These are phyloP conservation scores for Tolmerus cingulatus DNA, from an alignment of 2,888 invertebrate genomes.

Conservation along the genomic window DNA sequence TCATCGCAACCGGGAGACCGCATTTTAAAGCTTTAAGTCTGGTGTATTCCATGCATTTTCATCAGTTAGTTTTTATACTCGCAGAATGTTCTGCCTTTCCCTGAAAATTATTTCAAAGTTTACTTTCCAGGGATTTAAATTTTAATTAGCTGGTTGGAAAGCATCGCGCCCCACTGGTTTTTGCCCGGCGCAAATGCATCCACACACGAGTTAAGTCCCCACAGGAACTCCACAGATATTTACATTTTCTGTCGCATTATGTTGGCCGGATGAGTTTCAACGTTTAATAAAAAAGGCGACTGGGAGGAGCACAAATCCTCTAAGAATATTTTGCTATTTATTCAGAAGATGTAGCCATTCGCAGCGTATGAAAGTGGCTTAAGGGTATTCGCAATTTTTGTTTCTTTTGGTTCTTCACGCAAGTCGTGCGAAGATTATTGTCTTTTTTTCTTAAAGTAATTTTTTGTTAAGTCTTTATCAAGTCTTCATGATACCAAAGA, in stretches of 20 bases:
- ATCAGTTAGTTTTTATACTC: background rate
- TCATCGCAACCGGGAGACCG: background rate
- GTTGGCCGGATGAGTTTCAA: background rate
- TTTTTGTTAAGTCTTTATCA: too few species aligned
- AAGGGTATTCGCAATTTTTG: too few species aligned
- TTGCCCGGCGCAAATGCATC: background rate
- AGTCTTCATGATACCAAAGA: too few species aligned
- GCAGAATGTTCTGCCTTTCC: background rate
- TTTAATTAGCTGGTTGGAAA: background rate
- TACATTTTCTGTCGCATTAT: background rate
- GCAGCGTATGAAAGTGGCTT: too few species aligned
- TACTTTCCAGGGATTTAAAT: conserved; percentile 15
- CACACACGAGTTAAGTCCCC: background rate
- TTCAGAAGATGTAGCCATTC: too few species aligned
- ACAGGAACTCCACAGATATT: background rate
- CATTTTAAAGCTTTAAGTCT: conserved; percentile 7
- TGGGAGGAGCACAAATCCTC: background rate
- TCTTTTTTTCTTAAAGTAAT: too few species aligned
- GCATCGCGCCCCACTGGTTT: background rate
- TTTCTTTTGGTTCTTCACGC: too few species aligned
- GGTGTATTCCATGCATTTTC: background rate
- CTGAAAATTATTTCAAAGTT: background rate
- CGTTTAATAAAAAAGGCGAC: background rate
- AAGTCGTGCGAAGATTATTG: too few species aligned
- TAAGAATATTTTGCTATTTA: background rate